Evolutionary conservation across 2,888 invertebrate genomes (phyloP), one percentile per base, ranked within the genome.

Genomic region (Xestia ashworthii): DNA sequence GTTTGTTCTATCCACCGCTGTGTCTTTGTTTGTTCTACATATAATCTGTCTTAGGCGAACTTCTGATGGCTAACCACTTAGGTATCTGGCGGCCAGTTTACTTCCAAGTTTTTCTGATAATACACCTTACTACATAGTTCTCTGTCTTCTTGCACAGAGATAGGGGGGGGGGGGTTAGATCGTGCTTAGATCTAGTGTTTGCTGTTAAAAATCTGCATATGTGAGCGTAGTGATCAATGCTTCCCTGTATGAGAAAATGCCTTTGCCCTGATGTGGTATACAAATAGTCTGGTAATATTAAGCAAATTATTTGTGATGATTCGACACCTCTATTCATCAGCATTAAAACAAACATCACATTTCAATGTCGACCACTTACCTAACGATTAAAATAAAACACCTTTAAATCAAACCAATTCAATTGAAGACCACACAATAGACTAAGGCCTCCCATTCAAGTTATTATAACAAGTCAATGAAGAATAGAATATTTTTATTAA

Each of bases 401-500:
- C 74, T 66, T 64, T 74, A 41, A 25, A 48, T 71, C 25, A 70
- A 66, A 14, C 74, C 50, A 75, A 78, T 82, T 68, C 32, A 71
- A 82, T 62, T 70, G 80, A 79, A 71, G 55, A 64, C 69, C 67
- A 55, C 22, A 86, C 87, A 87, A 84, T 81, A n/a, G 72, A 14
- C 48, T 66, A 65, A 74, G 85, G 65, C 64, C 76, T 77, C 62
- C 53, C 53, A 76, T 74, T 71, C 38, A 74, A 48, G 12, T 70
- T 72, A 75, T 64, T 70, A 71, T 78, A 77, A 73, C 76, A 84
- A 83, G 44, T 71, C 64, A 80, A 80, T 79, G 25, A 83, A 71
- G 80, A 80, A 84, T 85, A 65, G 66, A 72, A 69, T 74, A 84
- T 66, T 86, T 87, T 85, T 80, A 70, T 66, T 82, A 74, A 73